Conservation (phyloP, 2,113 vertebrate genomes). For the Raja brachyura region DNA sequence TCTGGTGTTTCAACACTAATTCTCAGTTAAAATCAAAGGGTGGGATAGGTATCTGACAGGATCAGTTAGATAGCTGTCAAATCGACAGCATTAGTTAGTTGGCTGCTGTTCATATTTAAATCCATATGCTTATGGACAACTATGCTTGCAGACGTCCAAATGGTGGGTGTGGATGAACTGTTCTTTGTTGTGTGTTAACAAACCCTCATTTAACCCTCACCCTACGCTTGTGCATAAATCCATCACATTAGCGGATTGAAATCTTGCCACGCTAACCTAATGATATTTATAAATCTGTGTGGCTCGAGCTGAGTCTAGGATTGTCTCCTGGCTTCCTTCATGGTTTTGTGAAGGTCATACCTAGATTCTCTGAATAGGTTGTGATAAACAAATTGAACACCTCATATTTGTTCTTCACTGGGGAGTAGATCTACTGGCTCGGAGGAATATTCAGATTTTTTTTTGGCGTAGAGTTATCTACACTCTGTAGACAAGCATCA, state of each 20-base stretch:
- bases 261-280: neutral
- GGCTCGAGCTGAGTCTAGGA: no score
- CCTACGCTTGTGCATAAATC: neutral
- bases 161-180: neutral
- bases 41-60: neutral
- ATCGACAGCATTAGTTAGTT: neutral
- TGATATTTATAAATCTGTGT: no score
- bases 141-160: neutral
- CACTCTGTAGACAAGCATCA: no score
- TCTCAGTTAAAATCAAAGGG: neutral
- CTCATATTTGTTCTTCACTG: no score
- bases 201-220: neutral
- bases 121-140: neutral
- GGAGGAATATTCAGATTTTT: no score
- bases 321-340: no score
- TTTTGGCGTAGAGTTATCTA: no score
- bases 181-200: neutral
- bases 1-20: neutral
- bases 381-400: no score
- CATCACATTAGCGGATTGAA: no score
- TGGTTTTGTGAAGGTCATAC: no score
- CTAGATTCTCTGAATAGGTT: no score
- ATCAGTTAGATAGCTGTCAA: neutral
- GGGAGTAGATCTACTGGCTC: no score
- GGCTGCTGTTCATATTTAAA: neutral